These are phyloP conservation scores for Pammene aurita DNA, from an alignment of 2,888 invertebrate species.

Conservation along the genomic window DNA sequence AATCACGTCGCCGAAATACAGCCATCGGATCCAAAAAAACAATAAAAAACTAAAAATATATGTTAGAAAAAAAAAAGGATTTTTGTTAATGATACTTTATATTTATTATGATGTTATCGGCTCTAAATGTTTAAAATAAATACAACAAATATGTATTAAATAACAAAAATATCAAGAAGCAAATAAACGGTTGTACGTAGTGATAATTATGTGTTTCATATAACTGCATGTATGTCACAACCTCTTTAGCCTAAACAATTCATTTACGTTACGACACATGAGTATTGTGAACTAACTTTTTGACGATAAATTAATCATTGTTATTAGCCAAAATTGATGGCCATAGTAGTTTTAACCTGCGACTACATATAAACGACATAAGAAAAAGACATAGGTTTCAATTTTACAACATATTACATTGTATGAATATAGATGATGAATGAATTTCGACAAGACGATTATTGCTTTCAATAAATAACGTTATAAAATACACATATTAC, in stretches of 20 bases:
- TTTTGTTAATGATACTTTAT: not conserved
- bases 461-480: slow-evolving; percentile 46
- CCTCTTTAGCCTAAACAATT: not conserved
- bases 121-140: not conserved
- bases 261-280: not conserved
- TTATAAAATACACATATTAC: slow-evolving; percentile 43
- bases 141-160: not conserved
- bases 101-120: not conserved
- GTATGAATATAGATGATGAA: slow-evolving; percentile 26
- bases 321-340: not conserved
- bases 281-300: not conserved
- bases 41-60: not conserved
- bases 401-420: not conserved
- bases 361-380: not conserved
- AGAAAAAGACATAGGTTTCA: not conserved
- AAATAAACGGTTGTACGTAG: not conserved
- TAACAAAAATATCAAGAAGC: not conserved
- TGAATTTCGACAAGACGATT: slow-evolving; percentile 45
- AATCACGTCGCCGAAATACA: slow-evolving; percentile 39
- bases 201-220: not conserved
- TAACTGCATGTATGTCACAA: not conserved
- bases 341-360: not conserved
- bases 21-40: slow-evolving; percentile 3
- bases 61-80: slow-evolving; percentile 2
- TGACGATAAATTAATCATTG: not conserved